Evolutionary conservation across 2,888 invertebrate genomes (phyloP), one percentile per base, ranked within the genome.

Genomic region (Epirrita christyi): DNA sequence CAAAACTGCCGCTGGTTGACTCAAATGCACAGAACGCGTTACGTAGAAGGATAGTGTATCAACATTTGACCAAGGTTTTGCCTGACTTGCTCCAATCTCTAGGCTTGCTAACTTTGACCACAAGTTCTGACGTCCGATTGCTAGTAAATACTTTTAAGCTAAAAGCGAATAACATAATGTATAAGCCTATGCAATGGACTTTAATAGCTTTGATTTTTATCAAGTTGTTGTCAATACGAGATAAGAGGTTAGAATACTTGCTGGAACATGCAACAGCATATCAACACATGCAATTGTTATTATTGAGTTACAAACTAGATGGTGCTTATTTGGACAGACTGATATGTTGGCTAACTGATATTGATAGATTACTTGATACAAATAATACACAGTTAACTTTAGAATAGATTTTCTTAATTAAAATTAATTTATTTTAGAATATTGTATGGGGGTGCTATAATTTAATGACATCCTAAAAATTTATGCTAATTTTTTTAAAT

Each of bases 181-280:
- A 96, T 72, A 95, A 94, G 78, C 95, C 95, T 0, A 85, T 92
- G 10, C 94, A 96, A 70, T 96, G 96, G 96, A 95, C 92, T 58
- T 83, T 96, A 27, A 93, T 96, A 55, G 93, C 94, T 3, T 85
- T 96, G n/a, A 85, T 96, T 38, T 88, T 96, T 38, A 93, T 96
- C 15, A 94, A 95, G 81, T 86, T 96, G 92, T 64, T 92, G 15
- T 89, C 92, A 0, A 64, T 92, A 0, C 75, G 84, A 55, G 83
- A 92, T 67, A 75, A 71, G 36, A 70, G 80, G 36, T 71, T 92
- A n/a, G 77, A 78, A 27, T 68, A 75, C 48, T 70, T 85, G 41
- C 61, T 92, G 50, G 73, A 76, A 15, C 81, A 85, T 38, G 80
- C 81, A 1, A 85, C 69, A 45, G 84, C 89, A 0, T 88, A 78